phyloP scores from a whole-genome alignment of 2,797 vertebrate genomes.

The Tiaroga cobitis region DNA sequence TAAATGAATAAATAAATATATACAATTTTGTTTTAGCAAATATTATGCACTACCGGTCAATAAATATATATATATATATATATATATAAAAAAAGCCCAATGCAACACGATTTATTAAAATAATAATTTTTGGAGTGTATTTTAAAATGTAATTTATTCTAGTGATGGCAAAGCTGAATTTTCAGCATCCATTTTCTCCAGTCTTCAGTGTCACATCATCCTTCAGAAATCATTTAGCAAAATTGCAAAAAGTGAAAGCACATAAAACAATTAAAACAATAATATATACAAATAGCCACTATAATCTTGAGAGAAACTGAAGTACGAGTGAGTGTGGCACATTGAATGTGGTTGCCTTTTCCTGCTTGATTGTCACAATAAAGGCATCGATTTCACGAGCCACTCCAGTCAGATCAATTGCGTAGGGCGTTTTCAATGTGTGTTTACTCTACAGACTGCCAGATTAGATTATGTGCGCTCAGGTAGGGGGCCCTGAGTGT shows the following conservation, averaged over 20 bases:
- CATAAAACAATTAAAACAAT: not conserved
- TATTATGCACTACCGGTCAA: too few relatives aligned
- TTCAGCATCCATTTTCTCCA: not conserved
- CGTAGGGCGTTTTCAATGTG: constrained; percentile 33
- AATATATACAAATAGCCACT: not conserved
- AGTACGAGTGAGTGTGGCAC: not conserved
- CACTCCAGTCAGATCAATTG: constrained; percentile 44
- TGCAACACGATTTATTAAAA: not conserved
- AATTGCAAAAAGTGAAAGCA: not conserved
- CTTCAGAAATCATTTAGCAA: not conserved
- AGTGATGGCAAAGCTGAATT: not conserved
- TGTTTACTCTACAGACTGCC: constrained; percentile 67
- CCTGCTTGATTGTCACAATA: constrained; percentile 42
- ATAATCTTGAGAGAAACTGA: constrained; percentile 33
- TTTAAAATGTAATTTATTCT: not conserved
- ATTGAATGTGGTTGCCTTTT: constrained; percentile 8
- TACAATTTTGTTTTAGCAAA: too few relatives aligned
- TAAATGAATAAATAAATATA: too few relatives aligned
- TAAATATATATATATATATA: too few relatives aligned
- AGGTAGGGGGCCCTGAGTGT: constrained; percentile 64
- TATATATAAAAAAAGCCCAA: too few relatives aligned
- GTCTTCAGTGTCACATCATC: not conserved
- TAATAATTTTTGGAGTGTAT: not conserved
- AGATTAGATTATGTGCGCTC: constrained; percentile 70
- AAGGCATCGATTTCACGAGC: constrained; percentile 50